phyloP scores from a whole-genome alignment of 2,797 vertebrate genomes.

The Myripristis jacobus region DNA sequence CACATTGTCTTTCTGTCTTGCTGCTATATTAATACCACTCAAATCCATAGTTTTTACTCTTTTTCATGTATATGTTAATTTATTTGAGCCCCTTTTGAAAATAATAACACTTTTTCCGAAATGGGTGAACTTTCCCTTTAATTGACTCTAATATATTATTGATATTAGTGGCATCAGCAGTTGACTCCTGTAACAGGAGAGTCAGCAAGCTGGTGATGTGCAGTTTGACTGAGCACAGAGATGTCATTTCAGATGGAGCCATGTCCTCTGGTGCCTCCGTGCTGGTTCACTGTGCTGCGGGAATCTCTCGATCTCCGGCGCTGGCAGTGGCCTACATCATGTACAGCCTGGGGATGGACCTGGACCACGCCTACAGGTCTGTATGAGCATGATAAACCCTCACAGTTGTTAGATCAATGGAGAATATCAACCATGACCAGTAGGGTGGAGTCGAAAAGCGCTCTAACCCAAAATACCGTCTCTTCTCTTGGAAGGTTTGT shows the following conservation, averaged over 20 bases:
- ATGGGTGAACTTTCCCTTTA: too few relatives aligned
- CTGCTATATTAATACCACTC: too few relatives aligned
- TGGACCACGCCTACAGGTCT: conserved; percentile 84
- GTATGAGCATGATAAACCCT: neutral
- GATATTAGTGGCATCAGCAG: neutral
- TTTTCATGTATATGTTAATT: too few relatives aligned
- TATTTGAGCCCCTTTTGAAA: too few relatives aligned
- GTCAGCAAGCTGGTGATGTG: neutral
- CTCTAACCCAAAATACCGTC: conserved; percentile 35
- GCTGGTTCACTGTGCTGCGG: conserved; percentile 85
- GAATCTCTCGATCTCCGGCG: conserved; percentile 85
- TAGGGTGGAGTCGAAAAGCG: neutral
- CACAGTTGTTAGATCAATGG: neutral
- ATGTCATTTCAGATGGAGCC: conserved; percentile 72
- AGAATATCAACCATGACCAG: neutral
- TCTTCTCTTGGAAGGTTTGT: conserved; percentile 79
- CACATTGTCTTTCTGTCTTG: too few relatives aligned
- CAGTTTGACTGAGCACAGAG: neutral
- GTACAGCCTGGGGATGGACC: conserved; percentile 80
- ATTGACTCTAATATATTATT: too few relatives aligned
- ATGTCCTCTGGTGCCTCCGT: conserved; percentile 80
- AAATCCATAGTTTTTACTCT: too few relatives aligned
- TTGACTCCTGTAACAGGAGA: neutral
- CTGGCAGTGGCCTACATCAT: conserved; percentile 85
- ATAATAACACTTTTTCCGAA: too few relatives aligned